Base-by-base conservation (phyloP, 2,888 invertebrate species). In the Helobdella robusta region DNA sequence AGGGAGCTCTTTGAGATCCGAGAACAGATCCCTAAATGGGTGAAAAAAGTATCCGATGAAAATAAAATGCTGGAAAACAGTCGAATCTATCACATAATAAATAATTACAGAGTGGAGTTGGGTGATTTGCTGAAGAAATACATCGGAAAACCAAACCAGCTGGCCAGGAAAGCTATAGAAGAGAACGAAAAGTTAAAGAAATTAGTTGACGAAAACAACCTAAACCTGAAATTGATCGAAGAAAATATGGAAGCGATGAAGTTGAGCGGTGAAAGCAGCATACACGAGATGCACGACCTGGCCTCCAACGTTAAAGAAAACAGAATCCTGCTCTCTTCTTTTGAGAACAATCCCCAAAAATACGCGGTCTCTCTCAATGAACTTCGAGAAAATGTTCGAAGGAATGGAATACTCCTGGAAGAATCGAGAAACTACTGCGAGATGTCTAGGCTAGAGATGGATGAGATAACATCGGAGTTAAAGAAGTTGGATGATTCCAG, bases 181-280 rank as follows among this genome's bases (percentile, higher is more conserved):
- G 48, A 62, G 20, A 62, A 62, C 25, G 62, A 62, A 15, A 48
- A 62, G 62, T 28, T 62, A 15, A 62, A 23, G 11, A 62, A 32
- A 28, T 32, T 46, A 6, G 50, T 62, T n/a, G 62, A 62, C 28
- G 50, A 25, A 20, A 46, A 62, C 30, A 35, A 28, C 5, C n/a
- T 62, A 25, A 62, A 62, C 46, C 48, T 62, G 18, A 62, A 62
- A 30, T 35, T 62, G 32, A 62, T 62, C 62, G 18, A 46, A 3
- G 62, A 62, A 32, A 62, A 62, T 50, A 62, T 46, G 23, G 62
- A 62, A n/a, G 62, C 62, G n/a, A 62, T 62, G 62, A 62, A 32
- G 50, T 30, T 48, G 18, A 40, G 46, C 15, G 62, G 62, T 3
- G 62, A 62, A 28, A 62, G 62, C 20, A 35, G 50, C 35, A 35